These are phyloP conservation scores for Papilio demoleus DNA, from an alignment of 2,888 invertebrate species.

Conservation along the genomic window DNA sequence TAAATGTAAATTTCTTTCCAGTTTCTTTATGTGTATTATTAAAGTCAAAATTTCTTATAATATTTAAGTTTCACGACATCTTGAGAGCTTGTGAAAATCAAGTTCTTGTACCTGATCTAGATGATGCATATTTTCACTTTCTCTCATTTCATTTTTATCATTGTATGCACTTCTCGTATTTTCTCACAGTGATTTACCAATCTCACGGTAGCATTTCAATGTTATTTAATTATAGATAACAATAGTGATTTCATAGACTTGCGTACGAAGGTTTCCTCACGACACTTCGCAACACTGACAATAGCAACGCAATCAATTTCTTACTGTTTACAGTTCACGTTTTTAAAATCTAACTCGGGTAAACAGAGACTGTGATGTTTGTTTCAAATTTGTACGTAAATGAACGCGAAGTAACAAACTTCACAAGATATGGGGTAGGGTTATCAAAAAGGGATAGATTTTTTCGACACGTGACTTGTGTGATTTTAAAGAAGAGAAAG, in stretches of 20 bases:
- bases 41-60: background rate
- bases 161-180: conserved; percentile 18
- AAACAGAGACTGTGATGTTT: too few relatives aligned
- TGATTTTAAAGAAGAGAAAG: too few relatives aligned
- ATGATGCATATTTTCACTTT: conserved; percentile 38
- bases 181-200: conserved; percentile 41
- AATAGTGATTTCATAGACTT: conserved; percentile 36
- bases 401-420: too few relatives aligned
- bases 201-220: conserved; percentile 33
- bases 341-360: background rate
- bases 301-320: conserved; percentile 9
- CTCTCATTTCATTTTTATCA: conserved; percentile 30
- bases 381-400: too few relatives aligned
- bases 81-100: conserved; percentile 30
- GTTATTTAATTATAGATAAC: conserved; percentile 38
- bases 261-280: conserved; percentile 23
- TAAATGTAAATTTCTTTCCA: too few relatives aligned
- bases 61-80: background rate
- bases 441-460: too few relatives aligned
- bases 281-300: conserved; percentile 15
- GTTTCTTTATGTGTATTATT: too few relatives aligned
- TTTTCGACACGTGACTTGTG: too few relatives aligned
- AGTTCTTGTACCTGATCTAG: conserved; percentile 11
- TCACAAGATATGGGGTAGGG: too few relatives aligned
- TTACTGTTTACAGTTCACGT: background rate